These are phyloP conservation scores for Agonopterix heracliana DNA, from an alignment of 2,888 invertebrate species.

Conservation along the genomic window DNA sequence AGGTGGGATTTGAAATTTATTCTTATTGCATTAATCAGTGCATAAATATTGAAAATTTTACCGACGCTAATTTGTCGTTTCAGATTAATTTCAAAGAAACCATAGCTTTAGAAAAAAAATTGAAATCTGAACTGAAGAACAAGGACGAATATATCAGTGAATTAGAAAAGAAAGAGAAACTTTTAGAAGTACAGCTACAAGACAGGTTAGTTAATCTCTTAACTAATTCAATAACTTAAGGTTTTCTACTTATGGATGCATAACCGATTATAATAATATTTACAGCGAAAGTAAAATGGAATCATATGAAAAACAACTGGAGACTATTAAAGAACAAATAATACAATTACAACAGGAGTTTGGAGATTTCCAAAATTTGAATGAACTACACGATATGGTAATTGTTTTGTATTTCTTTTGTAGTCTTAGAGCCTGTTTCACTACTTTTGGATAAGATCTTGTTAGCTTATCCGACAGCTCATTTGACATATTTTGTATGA, in stretches of 20 bases:
- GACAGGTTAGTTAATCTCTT: slow-evolving; percentile 32
- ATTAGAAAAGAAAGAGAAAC: slow-evolving; percentile 38
- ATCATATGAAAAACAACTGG: slow-evolving; percentile 48
- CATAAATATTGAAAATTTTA: background rate
- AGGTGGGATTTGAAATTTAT: slow-evolving; percentile 29
- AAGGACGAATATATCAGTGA: slow-evolving; percentile 45
- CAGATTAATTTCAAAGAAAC: slow-evolving; percentile 40
- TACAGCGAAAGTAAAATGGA: slow-evolving; percentile 51
- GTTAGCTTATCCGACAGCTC: too few species aligned
- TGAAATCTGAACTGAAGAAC: slow-evolving; percentile 32
- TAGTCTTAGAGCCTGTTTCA: too few species aligned
- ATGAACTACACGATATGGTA: slow-evolving; percentile 49
- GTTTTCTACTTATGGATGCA: too few species aligned
- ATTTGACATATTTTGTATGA: too few species aligned
- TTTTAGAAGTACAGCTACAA: slow-evolving; percentile 40
- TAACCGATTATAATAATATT: slow-evolving; percentile 10
- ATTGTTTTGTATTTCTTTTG: background rate
- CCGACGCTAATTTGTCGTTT: slow-evolving; percentile 8
- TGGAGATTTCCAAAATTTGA: slow-evolving; percentile 49
- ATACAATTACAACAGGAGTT: slow-evolving; percentile 47
- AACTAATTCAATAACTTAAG: too few species aligned
- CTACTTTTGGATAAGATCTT: too few species aligned
- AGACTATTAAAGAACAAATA: slow-evolving; percentile 44
- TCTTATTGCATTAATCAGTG: background rate
- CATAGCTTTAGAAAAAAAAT: slow-evolving; percentile 25